Base-by-base conservation (phyloP, 2,797 vertebrate species). In the Ambastaia sidthimunki region DNA sequence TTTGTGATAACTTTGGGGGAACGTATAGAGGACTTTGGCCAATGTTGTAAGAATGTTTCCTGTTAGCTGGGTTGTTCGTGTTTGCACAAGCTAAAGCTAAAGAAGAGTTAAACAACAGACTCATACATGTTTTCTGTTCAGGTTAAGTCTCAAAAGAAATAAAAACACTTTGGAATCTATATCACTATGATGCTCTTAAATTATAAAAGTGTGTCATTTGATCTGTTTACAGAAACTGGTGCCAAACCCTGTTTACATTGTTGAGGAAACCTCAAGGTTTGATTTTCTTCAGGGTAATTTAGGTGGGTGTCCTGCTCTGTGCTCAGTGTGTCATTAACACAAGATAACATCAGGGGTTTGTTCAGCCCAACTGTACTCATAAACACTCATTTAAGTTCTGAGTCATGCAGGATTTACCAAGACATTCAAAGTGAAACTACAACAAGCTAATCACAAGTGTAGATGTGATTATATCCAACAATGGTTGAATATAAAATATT, bases 231-330 rank as follows among this genome's bases (percentile, higher is more conserved):
- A 94, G 93, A n/a, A 88, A 80, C 74, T 93, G 18, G 66, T 60
- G 71, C 15, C 75, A 3, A 78, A 85, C 52, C 85, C 93, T 19
- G 4, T 28, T 3, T 89, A 92, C 10, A 47, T 89, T 11, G 74
- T 91, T 19, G 87, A 90, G 41, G 92, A 90, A 1, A 0, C 90
- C 23, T 93, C 92, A 34, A 92, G 92, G 65, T 93, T 94, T 87
- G 92, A 93, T 77, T 66, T 93, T 77, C 77, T 83, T 12, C 93
- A 94, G 86, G 92, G 93, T 72, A 0, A 21, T 1, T 1, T 93
- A 50, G 92, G 93, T 93, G 85, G 21, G 85, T 41, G 13, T 47
- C 18, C 59, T 4, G 12, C 21, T 15, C 52, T 23, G 55, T 12
- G 50, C 11, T 63, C 15, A 5, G 34, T 37, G 31, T 18, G 31